Conservation (phyloP, 2,113 vertebrate genomes). For the Notarius lentiginosus region DNA sequence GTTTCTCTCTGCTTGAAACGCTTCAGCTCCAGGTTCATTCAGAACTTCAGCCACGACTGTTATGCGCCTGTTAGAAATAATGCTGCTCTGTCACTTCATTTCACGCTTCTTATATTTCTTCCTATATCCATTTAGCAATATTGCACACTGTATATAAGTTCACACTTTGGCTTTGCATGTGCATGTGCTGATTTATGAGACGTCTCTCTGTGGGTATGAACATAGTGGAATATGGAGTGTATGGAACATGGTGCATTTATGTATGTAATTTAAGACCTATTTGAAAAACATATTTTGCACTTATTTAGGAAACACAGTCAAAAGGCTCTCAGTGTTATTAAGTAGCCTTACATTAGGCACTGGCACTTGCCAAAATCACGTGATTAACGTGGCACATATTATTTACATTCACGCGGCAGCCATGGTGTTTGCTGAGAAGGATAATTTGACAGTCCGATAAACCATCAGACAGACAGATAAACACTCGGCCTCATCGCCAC, state of each 20-base stretch:
- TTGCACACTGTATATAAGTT: constrained; percentile 22
- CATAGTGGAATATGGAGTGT: background rate
- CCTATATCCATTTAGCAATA: constrained; percentile 18
- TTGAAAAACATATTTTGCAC: constrained; percentile 23
- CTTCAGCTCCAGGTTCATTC: constrained; percentile 40
- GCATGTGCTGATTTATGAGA: constrained; percentile 23
- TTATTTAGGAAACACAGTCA: constrained; percentile 53
- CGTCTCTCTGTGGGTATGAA: background rate
- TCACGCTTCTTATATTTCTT: constrained; percentile 35
- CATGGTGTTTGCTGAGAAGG: constrained; percentile 77
- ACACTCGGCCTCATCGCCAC: constrained; percentile 69
- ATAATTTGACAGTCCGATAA: constrained; percentile 84
- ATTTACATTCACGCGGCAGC: constrained; percentile 72
- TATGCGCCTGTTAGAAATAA: constrained; percentile 45
- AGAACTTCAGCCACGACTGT: constrained; percentile 38
- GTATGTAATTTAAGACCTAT: constrained; percentile 12
- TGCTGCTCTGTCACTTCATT: constrained; percentile 37
- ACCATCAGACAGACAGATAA: constrained; percentile 80
- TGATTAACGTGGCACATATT: constrained; percentile 63
- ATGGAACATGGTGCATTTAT: background rate
- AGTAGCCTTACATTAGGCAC: constrained; percentile 34
- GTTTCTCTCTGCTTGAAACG: constrained; percentile 40
- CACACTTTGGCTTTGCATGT: background rate
- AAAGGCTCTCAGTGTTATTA: constrained; percentile 60
- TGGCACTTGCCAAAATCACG: constrained; percentile 52